Evolutionary conservation across 2,888 invertebrate genomes (phyloP).

Genomic region (Brachynemurus nebulosus): DNA sequence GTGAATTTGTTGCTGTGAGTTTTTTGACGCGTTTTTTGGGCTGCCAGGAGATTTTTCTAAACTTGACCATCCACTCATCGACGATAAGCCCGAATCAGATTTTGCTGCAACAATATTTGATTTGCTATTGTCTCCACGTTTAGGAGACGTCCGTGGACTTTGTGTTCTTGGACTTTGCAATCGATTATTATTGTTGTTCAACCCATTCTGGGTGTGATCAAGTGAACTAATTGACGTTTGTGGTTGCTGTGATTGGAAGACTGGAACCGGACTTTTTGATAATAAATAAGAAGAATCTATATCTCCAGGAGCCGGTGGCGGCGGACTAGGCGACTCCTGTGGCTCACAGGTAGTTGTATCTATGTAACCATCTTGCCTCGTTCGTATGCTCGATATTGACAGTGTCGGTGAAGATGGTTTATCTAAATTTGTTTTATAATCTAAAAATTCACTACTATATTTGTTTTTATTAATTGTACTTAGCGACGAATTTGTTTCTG

Average conservation of each 20-base stretch:
- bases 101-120: constrained; percentile 56
- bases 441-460: constrained; percentile 38
- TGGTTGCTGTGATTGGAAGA: constrained; percentile 30
- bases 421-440: constrained; percentile 35
- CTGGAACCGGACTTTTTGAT: constrained; percentile 27
- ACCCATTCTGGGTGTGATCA: constrained; percentile 31
- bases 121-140: constrained; percentile 45
- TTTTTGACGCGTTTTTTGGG: constrained; percentile 40
- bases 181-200: constrained; percentile 46
- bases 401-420: constrained; percentile 46
- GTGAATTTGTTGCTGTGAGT: constrained; percentile 14
- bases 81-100: constrained; percentile 75
- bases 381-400: constrained; percentile 49
- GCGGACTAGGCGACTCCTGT: constrained; percentile 50
- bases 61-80: constrained; percentile 78
- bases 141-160: constrained; percentile 58
- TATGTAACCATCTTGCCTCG: constrained; percentile 47
- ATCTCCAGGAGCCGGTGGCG: constrained; percentile 69
- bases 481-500: constrained; percentile 37
- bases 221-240: constrained; percentile 27
- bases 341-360: constrained; percentile 28
- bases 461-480: constrained; percentile 28
- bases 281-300: constrained; percentile 38
- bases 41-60: constrained; percentile 75
- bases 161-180: constrained; percentile 40